A percentile compares a stretch with the other conserved stretches of the same genome.
Conservation (phyloP, 2,113 vertebrate species). For the Actenoides hombroni region DNA sequence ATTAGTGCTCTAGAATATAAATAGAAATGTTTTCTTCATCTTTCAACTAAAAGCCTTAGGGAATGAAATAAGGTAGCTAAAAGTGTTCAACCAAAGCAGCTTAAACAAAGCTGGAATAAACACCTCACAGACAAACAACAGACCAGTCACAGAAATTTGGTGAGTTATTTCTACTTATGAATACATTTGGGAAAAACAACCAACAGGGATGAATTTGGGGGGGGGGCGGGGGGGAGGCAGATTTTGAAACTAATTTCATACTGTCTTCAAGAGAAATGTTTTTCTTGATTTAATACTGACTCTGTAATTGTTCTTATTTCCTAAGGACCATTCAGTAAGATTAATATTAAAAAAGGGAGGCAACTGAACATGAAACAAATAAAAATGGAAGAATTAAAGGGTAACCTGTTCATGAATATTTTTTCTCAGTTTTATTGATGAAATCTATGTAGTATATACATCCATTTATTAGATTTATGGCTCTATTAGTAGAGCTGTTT, state of each 20-base stretch:
- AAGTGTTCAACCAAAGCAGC: neutral
- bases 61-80: neutral
- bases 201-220: neutral
- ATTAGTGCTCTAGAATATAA: neutral
- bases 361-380: constrained; percentile 4
- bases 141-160: neutral
- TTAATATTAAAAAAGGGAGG: neutral
- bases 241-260: neutral
- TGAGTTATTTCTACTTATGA: neutral
- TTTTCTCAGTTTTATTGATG: constrained; percentile 10
- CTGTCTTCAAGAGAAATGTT: neutral
- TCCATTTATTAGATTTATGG: constrained; percentile 14
- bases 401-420: neutral
- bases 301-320: neutral
- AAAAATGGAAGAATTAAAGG: constrained; percentile 28
- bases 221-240: no score
- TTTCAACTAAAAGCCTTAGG: constrained; percentile 5
- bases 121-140: neutral
- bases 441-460: neutral
- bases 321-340: neutral
- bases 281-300: neutral
- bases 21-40: neutral
- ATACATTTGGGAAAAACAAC: neutral
- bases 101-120: constrained; percentile 21
- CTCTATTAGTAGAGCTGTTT: neutral